These are phyloP conservation scores for Porites lutea DNA, from an alignment of 64 coral and sea anemone genomes.

Conservation along the genomic window DNA sequence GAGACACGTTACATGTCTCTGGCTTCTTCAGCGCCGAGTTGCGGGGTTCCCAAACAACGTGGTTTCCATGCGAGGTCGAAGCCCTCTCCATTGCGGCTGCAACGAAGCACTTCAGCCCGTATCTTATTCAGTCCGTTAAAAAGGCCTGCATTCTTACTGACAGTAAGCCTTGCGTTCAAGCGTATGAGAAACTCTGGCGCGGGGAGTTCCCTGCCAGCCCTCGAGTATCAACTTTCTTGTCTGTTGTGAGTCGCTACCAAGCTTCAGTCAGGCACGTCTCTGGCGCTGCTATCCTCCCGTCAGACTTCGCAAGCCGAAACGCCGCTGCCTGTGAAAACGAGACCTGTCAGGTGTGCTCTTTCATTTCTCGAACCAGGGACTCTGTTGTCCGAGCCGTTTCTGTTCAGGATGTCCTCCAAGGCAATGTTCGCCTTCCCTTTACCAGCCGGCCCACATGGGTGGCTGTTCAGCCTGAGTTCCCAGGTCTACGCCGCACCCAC, in stretches of 20 bases:
- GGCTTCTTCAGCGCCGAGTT: slow-evolving; percentile 54
- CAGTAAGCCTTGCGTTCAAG: slow-evolving; percentile 53
- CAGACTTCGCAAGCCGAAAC: slow-evolving; percentile 59
- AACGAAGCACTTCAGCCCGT: slow-evolving; percentile 55
- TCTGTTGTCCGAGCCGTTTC: slow-evolving; percentile 12
- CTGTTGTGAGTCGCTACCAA: slow-evolving; percentile 50
- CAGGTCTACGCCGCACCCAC: slow-evolving; percentile 47
- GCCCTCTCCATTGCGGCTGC: slow-evolving; percentile 35
- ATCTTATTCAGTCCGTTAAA: slow-evolving; percentile 54
- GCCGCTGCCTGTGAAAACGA: slow-evolving; percentile 38
- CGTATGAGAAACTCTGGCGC: slow-evolving; percentile 44
- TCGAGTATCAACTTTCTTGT: slow-evolving; percentile 37
- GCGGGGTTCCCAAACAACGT: slow-evolving; percentile 7
- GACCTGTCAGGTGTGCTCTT: slow-evolving; percentile 40
- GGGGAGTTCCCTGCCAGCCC: slow-evolving; percentile 40
- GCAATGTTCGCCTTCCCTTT: slow-evolving; percentile 51
- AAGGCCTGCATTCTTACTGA: slow-evolving; percentile 48
- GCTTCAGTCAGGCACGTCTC: slow-evolving; percentile 42
- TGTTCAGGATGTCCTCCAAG: slow-evolving; percentile 36
- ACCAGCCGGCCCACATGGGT: slow-evolving; percentile 54
- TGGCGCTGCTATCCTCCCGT: slow-evolving; percentile 40
- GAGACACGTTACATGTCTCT: slow-evolving; percentile 22
- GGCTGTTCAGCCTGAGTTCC: slow-evolving; percentile 44
- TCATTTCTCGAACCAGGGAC: slow-evolving; percentile 12
- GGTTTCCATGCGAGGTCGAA: slow-evolving; percentile 46